Percentiles rank a stretch among this genome's conserved stretches.
These are phyloP conservation scores for Hemibagrus wyckioides DNA, from an alignment of 2,113 vertebrate genomes.

Conservation along the genomic window DNA sequence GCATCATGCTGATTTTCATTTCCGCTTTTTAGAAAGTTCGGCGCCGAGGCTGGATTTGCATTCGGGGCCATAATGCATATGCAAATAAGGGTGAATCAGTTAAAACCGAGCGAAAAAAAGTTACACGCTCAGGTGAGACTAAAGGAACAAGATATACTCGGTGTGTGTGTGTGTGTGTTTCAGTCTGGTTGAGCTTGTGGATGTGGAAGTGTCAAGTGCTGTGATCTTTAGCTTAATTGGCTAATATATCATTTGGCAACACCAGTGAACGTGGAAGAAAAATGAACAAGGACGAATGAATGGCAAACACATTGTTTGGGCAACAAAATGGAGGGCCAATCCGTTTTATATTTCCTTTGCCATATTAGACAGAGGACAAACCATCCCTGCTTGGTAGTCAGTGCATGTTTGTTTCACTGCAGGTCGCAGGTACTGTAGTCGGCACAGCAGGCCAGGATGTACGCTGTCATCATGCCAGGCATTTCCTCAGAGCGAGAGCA, in stretches of 20 bases:
- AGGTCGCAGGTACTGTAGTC: slow-evolving; percentile 38
- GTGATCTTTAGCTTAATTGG: neutral
- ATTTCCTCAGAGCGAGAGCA: slow-evolving; percentile 45
- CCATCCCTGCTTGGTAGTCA: slow-evolving; percentile 38
- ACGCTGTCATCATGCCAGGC: slow-evolving; percentile 57
- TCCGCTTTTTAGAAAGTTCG: slow-evolving; percentile 43
- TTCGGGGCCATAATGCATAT: slow-evolving; percentile 33
- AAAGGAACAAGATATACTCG: neutral
- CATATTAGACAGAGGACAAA: slow-evolving; percentile 22
- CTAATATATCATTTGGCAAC: slow-evolving; percentile 25
- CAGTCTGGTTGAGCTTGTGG: neutral
- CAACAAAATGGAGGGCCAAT: neutral
- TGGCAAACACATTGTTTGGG: neutral
- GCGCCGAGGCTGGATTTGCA: slow-evolving; percentile 34
- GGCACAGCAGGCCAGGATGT: slow-evolving; percentile 25
- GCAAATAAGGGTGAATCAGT: slow-evolving; percentile 42
- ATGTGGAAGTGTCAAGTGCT: neutral
- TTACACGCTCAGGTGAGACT: neutral
- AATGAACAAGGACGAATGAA: slow-evolving; percentile 13
- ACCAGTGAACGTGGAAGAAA: neutral
- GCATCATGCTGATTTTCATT: slow-evolving; percentile 40
- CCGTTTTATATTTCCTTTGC: neutral
- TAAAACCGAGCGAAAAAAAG: neutral
- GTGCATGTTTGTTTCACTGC: slow-evolving; percentile 30
- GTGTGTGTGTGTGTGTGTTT: neutral